Evolutionary conservation across 2,888 invertebrate genomes (phyloP).

Genomic region (Pyrgus malvae): DNA sequence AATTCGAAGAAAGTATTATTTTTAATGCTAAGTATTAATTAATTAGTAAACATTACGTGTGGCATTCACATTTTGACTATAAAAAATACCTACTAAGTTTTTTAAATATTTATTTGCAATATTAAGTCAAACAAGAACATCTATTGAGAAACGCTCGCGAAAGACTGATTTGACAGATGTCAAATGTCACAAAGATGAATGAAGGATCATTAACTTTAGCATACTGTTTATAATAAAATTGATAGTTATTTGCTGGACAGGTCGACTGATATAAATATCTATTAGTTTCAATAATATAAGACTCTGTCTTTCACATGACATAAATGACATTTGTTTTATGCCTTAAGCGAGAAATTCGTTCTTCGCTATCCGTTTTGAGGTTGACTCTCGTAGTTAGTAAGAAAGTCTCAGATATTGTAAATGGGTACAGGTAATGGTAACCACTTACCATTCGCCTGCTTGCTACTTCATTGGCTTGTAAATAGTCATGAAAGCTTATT

Average conservation of each 20-base stretch:
- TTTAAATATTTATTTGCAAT: too few species aligned
- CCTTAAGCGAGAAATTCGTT: slow-evolving; percentile 4
- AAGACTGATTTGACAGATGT: background rate
- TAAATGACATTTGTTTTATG: slow-evolving; percentile 7
- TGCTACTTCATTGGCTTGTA: slow-evolving; percentile 19
- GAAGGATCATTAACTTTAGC: background rate
- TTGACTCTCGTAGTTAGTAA: slow-evolving; percentile 7
- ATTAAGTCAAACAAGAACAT: too few species aligned
- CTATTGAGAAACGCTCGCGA: too few species aligned
- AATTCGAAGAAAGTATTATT: too few species aligned
- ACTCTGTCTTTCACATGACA: background rate
- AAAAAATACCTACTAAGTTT: too few species aligned
- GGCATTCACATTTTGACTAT: too few species aligned
- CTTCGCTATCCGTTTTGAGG: background rate
- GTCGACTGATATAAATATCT: background rate
- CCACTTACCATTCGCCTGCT: slow-evolving; percentile 20
- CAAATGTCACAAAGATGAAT: background rate
- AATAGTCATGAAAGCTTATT: slow-evolving; percentile 20
- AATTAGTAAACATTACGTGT: too few species aligned
- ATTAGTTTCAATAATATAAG: slow-evolving; percentile 7
- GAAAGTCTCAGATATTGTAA: slow-evolving; percentile 26
- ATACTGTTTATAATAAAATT: background rate
- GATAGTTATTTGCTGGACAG: slow-evolving; percentile 1
- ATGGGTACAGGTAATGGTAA: slow-evolving; percentile 24
- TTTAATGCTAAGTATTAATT: too few species aligned